Evolutionary conservation across 2,797 vertebrate genomes (phyloP).

Genomic region (Ambastaia sidthimunki): DNA sequence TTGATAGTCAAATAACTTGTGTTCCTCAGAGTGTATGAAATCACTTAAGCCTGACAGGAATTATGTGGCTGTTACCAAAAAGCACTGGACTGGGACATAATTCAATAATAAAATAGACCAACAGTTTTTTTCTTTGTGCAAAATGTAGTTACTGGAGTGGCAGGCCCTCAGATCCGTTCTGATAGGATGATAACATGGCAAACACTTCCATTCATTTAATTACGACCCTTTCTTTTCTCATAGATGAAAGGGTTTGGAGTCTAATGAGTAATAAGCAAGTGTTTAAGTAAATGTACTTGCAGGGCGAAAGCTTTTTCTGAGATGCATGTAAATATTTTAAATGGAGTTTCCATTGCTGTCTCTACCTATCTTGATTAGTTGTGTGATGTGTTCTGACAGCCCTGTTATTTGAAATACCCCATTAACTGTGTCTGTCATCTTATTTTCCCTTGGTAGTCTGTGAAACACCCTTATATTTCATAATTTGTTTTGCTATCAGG

Average conservation of each 20-base stretch:
- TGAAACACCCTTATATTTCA: slow-evolving; percentile 99
- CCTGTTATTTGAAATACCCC: slow-evolving; percentile 96
- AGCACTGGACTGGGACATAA: slow-evolving; percentile 73
- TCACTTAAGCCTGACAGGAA: slow-evolving; percentile 73
- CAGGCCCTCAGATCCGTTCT: slow-evolving; percentile 67
- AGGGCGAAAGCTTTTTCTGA: slow-evolving; percentile 89
- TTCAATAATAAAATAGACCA: slow-evolving; percentile 79
- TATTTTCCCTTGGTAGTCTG: slow-evolving; percentile 88
- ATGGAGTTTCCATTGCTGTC: slow-evolving; percentile 89
- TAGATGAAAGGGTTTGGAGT: slow-evolving; percentile 85
- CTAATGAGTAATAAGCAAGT: slow-evolving; percentile 99
- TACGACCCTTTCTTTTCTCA: slow-evolving; percentile 84
- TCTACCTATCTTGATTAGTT: slow-evolving; percentile 95
- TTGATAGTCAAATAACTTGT: slow-evolving; percentile 74
- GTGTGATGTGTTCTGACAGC: slow-evolving; percentile 97
- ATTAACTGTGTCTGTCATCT: slow-evolving; percentile 99
- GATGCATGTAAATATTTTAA: slow-evolving; percentile 99
- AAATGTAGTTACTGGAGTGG: slow-evolving; percentile 72
- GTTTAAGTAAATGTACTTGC: slow-evolving; percentile 93
- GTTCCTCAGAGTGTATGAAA: slow-evolving; percentile 67
- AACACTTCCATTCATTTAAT: slow-evolving; percentile 89
- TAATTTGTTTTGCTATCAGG: slow-evolving; percentile 99
- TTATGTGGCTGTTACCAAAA: slow-evolving; percentile 73
- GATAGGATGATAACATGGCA: slow-evolving; percentile 74
- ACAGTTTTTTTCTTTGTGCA: slow-evolving; percentile 70